Base-by-base conservation (phyloP, 1,140 invertebrate species). In the Brachionus rotundiformis region DNA sequence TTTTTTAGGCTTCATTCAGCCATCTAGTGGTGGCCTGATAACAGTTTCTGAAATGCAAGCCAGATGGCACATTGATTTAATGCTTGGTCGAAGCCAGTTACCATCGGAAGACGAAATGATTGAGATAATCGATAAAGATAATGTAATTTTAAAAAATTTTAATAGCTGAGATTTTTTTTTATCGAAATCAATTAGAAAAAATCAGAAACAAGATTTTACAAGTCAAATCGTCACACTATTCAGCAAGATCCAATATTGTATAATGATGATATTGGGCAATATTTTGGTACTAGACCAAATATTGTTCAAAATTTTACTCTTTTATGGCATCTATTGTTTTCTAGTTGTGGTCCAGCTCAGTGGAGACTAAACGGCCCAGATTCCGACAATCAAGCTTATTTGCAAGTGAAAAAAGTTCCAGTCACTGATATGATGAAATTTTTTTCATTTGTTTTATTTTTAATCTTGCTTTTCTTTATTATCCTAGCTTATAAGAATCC, bases 1-100 rank as follows among this genome's bases (percentile, higher is more conserved):
- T 4, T 87, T 87, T 71, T 86, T 87, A 39, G 86, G 86, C 8
- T 87, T 87, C 83, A 85, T 86, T 0, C 86, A 87, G 77, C 86
- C 86, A 16, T 84, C 86, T 0, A 86, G 86, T n/a, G 86, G 86
- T 27, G 86, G 86, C 6, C 54, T 87, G 3, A 82, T 87, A 13
- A 83, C 84, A 3, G 86, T 87, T 84, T 86, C 86, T 1, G 86
- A 87, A 82, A 85, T 82, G n/a, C 86, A 87, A 82, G 85, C 86
- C 19, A 82, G 85, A 47, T 87, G 86, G 86, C 86, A 86, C 82
- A 83, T 83, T 19, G 76, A 84, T 73, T 27, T 87, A 11, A 85
- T 84, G 65, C 83, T 84, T 36, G 84, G 84, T 5, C 63, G 71
- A 3, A 82, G 85, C n/a, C 82, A 73, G 33, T 79, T 87, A 25